These are phyloP conservation scores for Neuroterus valhalla DNA, from an alignment of 1,140 invertebrate species.

Conservation along the genomic window DNA sequence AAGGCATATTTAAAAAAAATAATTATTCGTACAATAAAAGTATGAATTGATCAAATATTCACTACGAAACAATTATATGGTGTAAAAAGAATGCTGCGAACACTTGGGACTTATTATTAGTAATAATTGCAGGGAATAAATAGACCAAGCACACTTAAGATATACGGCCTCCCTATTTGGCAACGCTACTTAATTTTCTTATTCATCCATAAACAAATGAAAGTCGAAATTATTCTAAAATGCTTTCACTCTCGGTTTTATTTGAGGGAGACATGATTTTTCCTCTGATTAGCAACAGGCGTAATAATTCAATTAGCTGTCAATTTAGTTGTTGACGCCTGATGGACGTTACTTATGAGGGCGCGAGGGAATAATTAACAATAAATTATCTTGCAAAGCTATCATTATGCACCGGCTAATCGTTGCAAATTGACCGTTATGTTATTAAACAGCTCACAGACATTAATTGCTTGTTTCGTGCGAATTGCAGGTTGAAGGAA, in stretches of 20 bases:
- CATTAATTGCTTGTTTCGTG: slow-evolving; percentile 59
- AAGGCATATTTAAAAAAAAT: too few relatives aligned
- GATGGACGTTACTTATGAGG: slow-evolving; percentile 49
- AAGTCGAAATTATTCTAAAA: too few relatives aligned
- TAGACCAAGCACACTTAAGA: too few relatives aligned
- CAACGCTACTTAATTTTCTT: not conserved
- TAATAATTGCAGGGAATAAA: too few relatives aligned
- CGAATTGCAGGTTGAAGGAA: slow-evolving; percentile 46
- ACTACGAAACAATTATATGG: too few relatives aligned
- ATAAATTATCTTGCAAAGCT: slow-evolving; percentile 67
- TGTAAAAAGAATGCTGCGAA: too few relatives aligned
- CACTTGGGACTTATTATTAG: too few relatives aligned
- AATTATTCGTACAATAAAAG: too few relatives aligned
- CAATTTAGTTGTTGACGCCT: slow-evolving; percentile 70
- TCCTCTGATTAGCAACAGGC: slow-evolving; percentile 54
- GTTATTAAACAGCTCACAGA: slow-evolving; percentile 66
- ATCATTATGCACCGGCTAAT: slow-evolving; percentile 67
- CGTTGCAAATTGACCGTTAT: slow-evolving; percentile 69
- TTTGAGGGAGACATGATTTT: slow-evolving; percentile 53
- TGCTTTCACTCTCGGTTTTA: not conserved
- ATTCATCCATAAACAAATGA: too few relatives aligned
- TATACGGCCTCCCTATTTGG: too few relatives aligned
- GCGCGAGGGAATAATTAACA: slow-evolving; percentile 67
- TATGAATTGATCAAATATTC: too few relatives aligned
- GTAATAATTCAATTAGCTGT: slow-evolving; percentile 72